Evolutionary conservation across 2,797 vertebrate genomes (phyloP).

Genomic region (Scarus forsteni): DNA sequence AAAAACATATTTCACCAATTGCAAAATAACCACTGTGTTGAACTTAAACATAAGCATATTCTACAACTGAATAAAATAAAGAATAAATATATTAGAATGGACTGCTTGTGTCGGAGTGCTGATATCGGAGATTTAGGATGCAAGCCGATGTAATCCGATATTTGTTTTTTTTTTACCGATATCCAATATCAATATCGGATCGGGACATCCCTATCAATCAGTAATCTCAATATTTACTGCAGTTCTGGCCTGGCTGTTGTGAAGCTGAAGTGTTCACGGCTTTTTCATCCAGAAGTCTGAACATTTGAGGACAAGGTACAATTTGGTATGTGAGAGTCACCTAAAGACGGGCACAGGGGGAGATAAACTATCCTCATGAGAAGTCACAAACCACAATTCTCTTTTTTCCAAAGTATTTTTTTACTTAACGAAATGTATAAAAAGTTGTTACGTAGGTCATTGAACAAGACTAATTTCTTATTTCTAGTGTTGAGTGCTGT

Average conservation of each 20-base stretch:
- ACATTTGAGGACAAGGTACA: constrained; percentile 79
- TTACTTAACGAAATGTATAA: constrained; percentile 69
- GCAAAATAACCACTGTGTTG: too few species aligned
- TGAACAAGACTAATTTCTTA: constrained; percentile 68
- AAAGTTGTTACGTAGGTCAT: constrained; percentile 74
- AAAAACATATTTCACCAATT: too few species aligned
- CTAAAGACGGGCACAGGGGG: constrained; percentile 59
- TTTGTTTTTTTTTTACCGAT: too few species aligned
- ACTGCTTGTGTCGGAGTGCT: too few species aligned
- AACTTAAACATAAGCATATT: too few species aligned
- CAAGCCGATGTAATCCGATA: too few species aligned
- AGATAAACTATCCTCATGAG: constrained; percentile 64
- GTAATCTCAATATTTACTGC: constrained; percentile 85
- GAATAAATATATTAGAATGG: too few species aligned
- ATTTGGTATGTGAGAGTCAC: constrained; percentile 77
- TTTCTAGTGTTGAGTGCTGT: too few species aligned
- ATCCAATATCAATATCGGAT: too few species aligned
- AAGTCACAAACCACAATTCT: constrained; percentile 42
- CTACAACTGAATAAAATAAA: too few species aligned
- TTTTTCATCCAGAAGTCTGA: constrained; percentile 57
- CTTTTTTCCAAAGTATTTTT: constrained; percentile 60
- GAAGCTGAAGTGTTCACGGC: constrained; percentile 58
- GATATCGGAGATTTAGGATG: too few species aligned
- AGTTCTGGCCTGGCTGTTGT: constrained; percentile 84
- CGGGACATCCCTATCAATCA: too few species aligned